Conservation (phyloP, 2,797 vertebrate genomes). For the Octomys mimax region DNA sequence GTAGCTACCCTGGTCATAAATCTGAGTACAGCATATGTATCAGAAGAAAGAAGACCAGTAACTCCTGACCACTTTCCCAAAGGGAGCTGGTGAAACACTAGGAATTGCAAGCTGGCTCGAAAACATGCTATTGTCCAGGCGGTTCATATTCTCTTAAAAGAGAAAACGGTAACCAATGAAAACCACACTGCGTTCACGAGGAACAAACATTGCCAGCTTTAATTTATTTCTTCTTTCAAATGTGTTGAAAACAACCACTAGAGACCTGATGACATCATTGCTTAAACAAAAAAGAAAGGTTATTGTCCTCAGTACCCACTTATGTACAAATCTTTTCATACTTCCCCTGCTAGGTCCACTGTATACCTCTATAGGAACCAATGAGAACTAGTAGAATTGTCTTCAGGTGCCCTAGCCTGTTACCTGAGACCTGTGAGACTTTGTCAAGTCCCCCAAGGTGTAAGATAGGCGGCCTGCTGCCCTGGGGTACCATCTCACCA, state of each 20-base stretch:
- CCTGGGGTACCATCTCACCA: background rate
- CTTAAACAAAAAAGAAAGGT: background rate
- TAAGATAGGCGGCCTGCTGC: background rate
- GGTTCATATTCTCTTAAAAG: background rate
- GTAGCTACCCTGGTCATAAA: background rate
- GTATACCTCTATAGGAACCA: background rate
- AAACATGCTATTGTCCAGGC: background rate
- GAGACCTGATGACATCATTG: background rate
- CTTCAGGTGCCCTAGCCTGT: background rate
- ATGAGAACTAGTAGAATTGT: background rate
- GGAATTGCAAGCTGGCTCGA: background rate
- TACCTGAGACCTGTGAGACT: background rate
- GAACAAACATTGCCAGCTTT: background rate
- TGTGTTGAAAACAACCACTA: background rate
- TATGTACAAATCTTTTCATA: background rate
- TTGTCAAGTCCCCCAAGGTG: background rate
- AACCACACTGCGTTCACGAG: background rate
- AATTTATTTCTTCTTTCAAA: background rate
- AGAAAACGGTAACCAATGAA: background rate
- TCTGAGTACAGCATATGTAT: background rate
- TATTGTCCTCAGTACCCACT: background rate
- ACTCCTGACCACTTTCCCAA: background rate
- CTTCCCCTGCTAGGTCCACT: background rate
- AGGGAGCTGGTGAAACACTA: background rate
- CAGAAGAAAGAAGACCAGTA: background rate